Evolutionary conservation across 2,888 invertebrate species (phyloP).

Genomic region (Eupeodes luniger): DNA sequence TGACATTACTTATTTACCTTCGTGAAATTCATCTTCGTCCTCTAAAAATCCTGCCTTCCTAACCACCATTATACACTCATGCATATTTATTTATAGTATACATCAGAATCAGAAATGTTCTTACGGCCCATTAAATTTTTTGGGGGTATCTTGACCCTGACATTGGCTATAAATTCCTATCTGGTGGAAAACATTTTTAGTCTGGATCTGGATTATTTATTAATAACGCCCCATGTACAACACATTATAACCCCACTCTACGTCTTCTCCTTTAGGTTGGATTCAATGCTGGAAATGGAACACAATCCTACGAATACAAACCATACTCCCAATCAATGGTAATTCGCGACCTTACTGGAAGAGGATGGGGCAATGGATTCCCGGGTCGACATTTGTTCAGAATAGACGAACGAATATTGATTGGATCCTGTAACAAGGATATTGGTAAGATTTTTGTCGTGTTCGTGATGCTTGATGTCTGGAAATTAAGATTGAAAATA

Average conservation of each 20-base stretch:
- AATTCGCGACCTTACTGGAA: slow-evolving; percentile 91
- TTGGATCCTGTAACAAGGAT: slow-evolving; percentile 96
- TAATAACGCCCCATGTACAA: slow-evolving; percentile 4
- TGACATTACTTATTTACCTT: background rate
- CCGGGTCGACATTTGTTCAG: slow-evolving; percentile 97
- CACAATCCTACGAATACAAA: slow-evolving; percentile 93
- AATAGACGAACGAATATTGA: slow-evolving; percentile 96
- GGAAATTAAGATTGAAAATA: slow-evolving; percentile 5
- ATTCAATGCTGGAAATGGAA: slow-evolving; percentile 98
- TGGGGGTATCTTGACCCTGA: slow-evolving; percentile 34
- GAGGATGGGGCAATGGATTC: slow-evolving; percentile 94
- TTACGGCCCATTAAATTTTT: slow-evolving; percentile 43
- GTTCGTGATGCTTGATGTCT: background rate
- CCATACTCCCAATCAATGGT: slow-evolving; percentile 96
- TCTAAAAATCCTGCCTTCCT: background rate
- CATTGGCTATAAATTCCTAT: slow-evolving; percentile 25
- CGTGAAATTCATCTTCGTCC: background rate
- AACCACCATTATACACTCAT: background rate
- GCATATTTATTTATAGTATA: background rate
- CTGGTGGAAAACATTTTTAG: background rate
- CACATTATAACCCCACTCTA: background rate
- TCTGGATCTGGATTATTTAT: slow-evolving; percentile 37
- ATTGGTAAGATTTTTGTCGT: slow-evolving; percentile 86
- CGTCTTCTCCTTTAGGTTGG: slow-evolving; percentile 88
- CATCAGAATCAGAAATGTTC: slow-evolving; percentile 25